Percentiles rank a stretch among this genome's conserved stretches.
These are phyloP conservation scores for Prietella phreatophila DNA, from an alignment of 2,113 vertebrate species.

Conservation along the genomic window DNA sequence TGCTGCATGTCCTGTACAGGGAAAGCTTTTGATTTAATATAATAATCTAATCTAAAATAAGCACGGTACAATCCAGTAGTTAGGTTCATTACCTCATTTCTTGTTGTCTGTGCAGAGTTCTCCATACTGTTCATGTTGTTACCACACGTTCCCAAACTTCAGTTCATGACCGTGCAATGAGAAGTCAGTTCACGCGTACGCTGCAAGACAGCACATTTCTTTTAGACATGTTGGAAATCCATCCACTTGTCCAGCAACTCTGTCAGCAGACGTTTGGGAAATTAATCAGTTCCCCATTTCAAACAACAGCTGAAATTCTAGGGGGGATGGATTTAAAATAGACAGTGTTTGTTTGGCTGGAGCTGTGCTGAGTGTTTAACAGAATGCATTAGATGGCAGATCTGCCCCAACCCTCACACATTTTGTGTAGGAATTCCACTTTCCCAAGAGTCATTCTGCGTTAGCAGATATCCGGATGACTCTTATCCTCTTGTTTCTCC, in stretches of 20 bases:
- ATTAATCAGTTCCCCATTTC: not conserved
- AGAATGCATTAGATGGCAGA: not conserved
- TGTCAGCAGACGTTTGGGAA: not conserved
- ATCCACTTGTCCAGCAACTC: not conserved
- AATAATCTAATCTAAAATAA: too few species aligned
- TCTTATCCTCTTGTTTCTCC: not conserved
- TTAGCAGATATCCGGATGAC: not conserved
- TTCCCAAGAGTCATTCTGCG: not conserved
- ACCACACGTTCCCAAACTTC: not conserved
- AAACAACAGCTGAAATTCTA: not conserved
- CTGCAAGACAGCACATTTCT: not conserved
- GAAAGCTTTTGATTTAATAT: not conserved
- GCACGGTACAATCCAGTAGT: not conserved
- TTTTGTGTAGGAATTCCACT: not conserved
- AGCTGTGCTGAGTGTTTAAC: not conserved
- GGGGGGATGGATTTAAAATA: not conserved
- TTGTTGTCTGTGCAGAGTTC: not conserved
- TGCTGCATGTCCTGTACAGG: not conserved
- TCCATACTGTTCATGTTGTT: not conserved
- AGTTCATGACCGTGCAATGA: not conserved
- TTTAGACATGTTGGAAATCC: not conserved
- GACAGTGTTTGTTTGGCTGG: not conserved
- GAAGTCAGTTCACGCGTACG: not conserved
- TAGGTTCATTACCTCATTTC: not conserved
- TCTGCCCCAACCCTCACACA: not conserved